Conservation (phyloP, 2,797 vertebrate species). For the Oreochromis mossambicus region DNA sequence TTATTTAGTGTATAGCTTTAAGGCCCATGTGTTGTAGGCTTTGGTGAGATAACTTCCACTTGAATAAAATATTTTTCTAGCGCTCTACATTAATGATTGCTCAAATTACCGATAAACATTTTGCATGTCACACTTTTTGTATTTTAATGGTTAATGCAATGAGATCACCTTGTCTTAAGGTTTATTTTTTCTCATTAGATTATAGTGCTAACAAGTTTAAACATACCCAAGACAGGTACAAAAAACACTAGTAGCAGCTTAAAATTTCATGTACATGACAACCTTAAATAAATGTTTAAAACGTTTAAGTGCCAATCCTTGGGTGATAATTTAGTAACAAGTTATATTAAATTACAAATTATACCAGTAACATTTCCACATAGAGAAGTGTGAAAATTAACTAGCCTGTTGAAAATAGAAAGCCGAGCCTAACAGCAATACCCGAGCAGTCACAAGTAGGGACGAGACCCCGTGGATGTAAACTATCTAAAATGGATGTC, state of each 20-base stretch:
- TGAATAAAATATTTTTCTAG: neutral
- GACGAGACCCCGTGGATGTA: neutral
- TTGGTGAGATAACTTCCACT: neutral
- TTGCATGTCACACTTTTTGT: accelerated
- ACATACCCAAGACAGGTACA: neutral
- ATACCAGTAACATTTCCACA: neutral
- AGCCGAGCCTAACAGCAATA: neutral
- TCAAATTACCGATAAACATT: neutral
- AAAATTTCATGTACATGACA: neutral
- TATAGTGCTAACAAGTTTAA: neutral
- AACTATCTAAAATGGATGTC: neutral
- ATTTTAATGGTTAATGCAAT: neutral
- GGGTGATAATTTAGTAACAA: neutral
- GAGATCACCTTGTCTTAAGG: neutral
- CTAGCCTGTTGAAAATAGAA: neutral
- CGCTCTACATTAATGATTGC: neutral
- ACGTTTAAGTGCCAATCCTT: neutral
- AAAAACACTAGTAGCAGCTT: neutral
- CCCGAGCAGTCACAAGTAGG: neutral
- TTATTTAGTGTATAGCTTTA: neutral
- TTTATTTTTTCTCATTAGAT: neutral
- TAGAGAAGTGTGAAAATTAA: neutral
- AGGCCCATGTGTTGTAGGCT: neutral
- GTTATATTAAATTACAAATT: neutral
- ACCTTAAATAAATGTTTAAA: neutral